Base-by-base conservation (phyloP, 2,113 vertebrate species). In the Chitala chitala region DNA sequence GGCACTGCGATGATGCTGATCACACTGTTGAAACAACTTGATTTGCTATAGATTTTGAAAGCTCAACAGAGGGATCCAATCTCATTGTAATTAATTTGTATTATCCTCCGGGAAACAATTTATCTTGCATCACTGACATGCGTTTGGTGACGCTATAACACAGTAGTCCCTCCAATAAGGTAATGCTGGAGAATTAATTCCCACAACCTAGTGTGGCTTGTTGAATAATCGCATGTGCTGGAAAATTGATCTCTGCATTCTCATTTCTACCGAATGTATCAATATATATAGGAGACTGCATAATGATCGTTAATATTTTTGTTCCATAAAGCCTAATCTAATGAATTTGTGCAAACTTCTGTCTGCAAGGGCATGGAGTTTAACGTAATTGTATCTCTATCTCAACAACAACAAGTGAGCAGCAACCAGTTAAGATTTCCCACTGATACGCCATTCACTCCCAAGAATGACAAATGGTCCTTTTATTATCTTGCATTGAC, bases 401-500 rank as follows among this genome's bases (percentile, higher is more conserved):
- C 69, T 56, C 54, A 2, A 33, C 74, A 33, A 69, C 72, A 77
- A 72, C 77, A 77, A 63, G 59, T 65, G 65, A 73, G 22, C 58
- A 33, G 74, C 77, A 79, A 71, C 64, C 76, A 13, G 74, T 83
- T 79, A 80, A 84, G 79, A 80, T 77, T 79, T 76, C 80, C 76
- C 76, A 72, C 80, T 85, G 87, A 86, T 84, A 82, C 72, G 22
- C 81, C 84, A 84, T 82, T 85, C 80, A 84, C 82, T 78, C 80
- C 81, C 75, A 77, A 85, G 89, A 87, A 90, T 89, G 83, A 85
- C 85, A 88, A 88, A 86, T 79, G 87, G 81, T 83, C 75, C 75
- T 84, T 89, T 88, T 87, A 89, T 89, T 86, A 88, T 85, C 83
- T 85, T 75, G 65, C 83, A 85, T 87, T 87, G 84, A 88, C 85